Percentiles rank a stretch among this genome's conserved stretches.
These are phyloP conservation scores for Panthera uncia DNA, from an alignment of 2,113 vertebrate species.

Conservation along the genomic window DNA sequence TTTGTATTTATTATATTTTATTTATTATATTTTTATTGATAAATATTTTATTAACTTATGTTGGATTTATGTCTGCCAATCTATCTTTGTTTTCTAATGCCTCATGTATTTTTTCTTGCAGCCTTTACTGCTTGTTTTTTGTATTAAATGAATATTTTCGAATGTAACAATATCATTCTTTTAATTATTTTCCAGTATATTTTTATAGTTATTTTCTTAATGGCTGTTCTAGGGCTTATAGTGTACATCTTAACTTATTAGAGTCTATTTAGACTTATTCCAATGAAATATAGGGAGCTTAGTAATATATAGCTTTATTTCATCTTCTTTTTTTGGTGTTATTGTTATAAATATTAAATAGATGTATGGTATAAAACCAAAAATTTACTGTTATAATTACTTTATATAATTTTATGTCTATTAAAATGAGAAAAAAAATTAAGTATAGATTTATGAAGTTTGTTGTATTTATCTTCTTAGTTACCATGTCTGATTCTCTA, in stretches of 20 bases:
- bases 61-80: not conserved
- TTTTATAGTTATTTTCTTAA: not conserved
- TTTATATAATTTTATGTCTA: not conserved
- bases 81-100: not conserved
- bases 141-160: not conserved
- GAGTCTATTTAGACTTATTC: not conserved
- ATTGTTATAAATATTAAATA: not conserved
- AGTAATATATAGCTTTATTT: not conserved
- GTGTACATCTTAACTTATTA: not conserved
- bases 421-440: not conserved
- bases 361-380: not conserved
- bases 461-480: not conserved
- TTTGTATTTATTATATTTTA: too few species aligned
- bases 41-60: too few species aligned
- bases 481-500: not conserved
- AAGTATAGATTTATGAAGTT: not conserved
- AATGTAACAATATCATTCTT: not conserved
- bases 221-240: not conserved
- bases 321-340: not conserved
- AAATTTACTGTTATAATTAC: not conserved
- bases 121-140: not conserved
- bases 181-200: not conserved
- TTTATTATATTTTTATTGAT: not conserved
- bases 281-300: not conserved
- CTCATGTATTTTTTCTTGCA: not conserved